phyloP scores from a whole-genome alignment of 1,140 invertebrate genomes.

The Halictus rubicundus region DNA sequence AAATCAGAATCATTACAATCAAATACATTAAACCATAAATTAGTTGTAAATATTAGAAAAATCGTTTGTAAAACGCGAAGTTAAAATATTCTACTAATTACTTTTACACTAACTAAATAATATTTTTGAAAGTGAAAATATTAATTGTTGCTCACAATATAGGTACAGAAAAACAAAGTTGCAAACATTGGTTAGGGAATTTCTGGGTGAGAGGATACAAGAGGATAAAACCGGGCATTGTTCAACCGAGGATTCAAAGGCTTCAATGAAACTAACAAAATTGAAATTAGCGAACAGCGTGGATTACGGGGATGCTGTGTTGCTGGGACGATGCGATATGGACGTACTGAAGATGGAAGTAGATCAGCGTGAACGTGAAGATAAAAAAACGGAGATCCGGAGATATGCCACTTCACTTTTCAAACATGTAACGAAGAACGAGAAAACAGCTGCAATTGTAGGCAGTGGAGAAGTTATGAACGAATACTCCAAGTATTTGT shows the following conservation, averaged over 20 bases:
- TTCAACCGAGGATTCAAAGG: conserved; percentile 91
- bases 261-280: conserved; percentile 92
- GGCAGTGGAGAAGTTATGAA: conserved; percentile 82
- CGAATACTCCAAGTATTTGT: conserved; percentile 81
- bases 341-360: conserved; percentile 61
- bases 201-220: conserved; percentile 92
- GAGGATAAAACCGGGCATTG: conserved; percentile 87
- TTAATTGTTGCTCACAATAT: conserved; percentile 21
- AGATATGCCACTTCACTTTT: conserved; percentile 84
- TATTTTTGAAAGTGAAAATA: no score
- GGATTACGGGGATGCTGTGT: conserved; percentile 87
- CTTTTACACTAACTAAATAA: no score
- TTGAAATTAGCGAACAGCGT: conserved; percentile 90
- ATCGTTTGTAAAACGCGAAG: no score
- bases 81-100: no score
- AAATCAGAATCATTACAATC: no score
- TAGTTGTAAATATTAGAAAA: no score
- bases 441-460: conserved; percentile 82
- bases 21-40: no score
- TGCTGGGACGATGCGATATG: conserved; percentile 82
- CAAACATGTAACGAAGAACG: conserved; percentile 83
- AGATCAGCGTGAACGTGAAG: neutral
- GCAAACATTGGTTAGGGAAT: conserved; percentile 86
- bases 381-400: conserved; percentile 19
- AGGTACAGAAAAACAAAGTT: conserved; percentile 89